Base-by-base conservation (phyloP, 2,113 vertebrate genomes). In the Chlamydotis undulata region DNA sequence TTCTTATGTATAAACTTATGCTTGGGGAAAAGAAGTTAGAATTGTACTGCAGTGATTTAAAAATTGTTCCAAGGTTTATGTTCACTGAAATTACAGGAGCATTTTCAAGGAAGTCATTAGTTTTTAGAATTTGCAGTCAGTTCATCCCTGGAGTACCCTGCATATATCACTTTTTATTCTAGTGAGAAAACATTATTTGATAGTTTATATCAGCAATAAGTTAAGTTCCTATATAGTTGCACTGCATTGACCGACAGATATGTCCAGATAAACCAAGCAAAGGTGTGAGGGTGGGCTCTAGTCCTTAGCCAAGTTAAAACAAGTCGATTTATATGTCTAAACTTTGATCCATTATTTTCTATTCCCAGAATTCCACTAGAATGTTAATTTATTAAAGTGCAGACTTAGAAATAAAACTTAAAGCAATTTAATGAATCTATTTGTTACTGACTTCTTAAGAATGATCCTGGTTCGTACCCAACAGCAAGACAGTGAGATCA, bases 91-190 rank as follows among this genome's bases (percentile, higher is more conserved):
- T 69, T 83, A n/a, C 15, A 56, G 50, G 24, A 73, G 13, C 31
- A 12, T 88, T 90, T 88, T 76, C 39, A 76, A 61, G 37, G 31
- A 86, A 83, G 49, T 78, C 10, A 53, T 92, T 90, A 79, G 9
- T 17, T 81, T 87, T 87, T 67, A n/a, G 55, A 90, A 69, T 90
- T 76, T 83, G 49, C 70, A 68, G 33, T 85, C 57, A 57, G 35
- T 79, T 79, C 10, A 18, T 73, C 70, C 67, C 67, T 87, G 61
- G 53, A 94, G 71, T 64, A 65, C 23, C 18, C 39, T 85, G 16
- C 61, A 24, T 89, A 43, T 82, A 73, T 89, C 84, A 79, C 23
- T 75, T 97, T 91, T 87, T 95, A 82, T 91, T 97, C 39, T 74
- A 41, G 53, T 75, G 39, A 39, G 39, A 89, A 75, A 93, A 47